Evolutionary conservation across 1,140 invertebrate genomes (phyloP).

Genomic region (Callitettix versicolor): DNA sequence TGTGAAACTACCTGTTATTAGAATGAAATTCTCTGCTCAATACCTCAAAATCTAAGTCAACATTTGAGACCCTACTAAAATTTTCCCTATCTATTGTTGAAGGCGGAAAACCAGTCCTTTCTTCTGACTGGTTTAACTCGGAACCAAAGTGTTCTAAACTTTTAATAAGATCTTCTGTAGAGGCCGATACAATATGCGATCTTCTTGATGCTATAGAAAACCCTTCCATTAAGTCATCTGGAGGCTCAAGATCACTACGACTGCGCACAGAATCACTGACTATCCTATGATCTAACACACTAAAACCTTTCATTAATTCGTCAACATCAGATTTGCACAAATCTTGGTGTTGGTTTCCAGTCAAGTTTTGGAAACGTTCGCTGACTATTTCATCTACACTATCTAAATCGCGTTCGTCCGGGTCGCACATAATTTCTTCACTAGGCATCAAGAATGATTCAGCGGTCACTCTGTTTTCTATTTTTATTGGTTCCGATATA

Average conservation of each 20-base stretch:
- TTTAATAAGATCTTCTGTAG: conserved; percentile 21
- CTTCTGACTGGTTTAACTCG: not conserved
- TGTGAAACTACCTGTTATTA: conserved; percentile 3
- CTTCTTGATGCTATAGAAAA: not conserved
- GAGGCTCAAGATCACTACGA: not conserved
- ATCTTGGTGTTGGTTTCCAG: not conserved
- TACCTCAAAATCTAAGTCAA: conserved; percentile 14
- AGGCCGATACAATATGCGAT: conserved; percentile 13
- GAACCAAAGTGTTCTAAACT: conserved; percentile 17
- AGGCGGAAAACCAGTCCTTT: not conserved
- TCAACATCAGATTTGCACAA: conserved; percentile 1
- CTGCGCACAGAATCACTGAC: not conserved
- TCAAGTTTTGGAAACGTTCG: conserved; percentile 8
- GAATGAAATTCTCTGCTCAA: conserved; percentile 14
- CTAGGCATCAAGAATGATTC: not conserved
- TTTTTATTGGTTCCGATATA: not conserved
- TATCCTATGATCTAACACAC: not conserved
- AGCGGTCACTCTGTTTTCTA: not conserved
- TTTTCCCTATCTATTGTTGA: not conserved
- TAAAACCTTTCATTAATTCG: conserved; percentile 12
- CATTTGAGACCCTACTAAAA: conserved; percentile 2
- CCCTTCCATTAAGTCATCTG: conserved; percentile 10
- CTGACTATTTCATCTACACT: conserved; percentile 10
- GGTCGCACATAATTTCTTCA: conserved; percentile 9
- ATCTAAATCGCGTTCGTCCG: not conserved